Percentiles rank a stretch among this genome's conserved stretches.
These are phyloP conservation scores for Siphonodentalium dalli DNA, from an alignment of 2,888 invertebrate species.

Conservation along the genomic window DNA sequence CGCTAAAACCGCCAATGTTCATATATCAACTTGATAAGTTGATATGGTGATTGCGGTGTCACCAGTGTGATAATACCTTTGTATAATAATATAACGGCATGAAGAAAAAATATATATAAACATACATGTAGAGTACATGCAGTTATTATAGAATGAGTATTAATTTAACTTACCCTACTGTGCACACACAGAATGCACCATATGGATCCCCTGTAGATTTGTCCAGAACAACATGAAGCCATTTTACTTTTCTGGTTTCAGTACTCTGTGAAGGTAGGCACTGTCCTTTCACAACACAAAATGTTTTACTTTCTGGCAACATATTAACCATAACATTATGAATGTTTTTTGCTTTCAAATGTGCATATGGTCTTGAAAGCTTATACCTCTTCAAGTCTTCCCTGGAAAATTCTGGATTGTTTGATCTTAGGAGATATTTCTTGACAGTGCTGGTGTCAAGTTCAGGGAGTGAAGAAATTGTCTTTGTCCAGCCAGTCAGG, in stretches of 20 bases:
- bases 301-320: background rate
- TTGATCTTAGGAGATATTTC: background rate
- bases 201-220: slow-evolving; percentile 13
- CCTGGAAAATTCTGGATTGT: background rate
- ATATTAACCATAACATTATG: background rate
- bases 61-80: too few species aligned
- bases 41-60: too few species aligned
- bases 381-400: slow-evolving; percentile 5
- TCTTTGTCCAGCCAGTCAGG: slow-evolving; percentile 2
- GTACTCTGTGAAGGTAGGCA: slow-evolving; percentile 13
- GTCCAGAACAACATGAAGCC: slow-evolving; percentile 8
- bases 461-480: background rate
- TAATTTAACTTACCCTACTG: slow-evolving; percentile 15
- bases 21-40: too few species aligned
- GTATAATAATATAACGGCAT: too few species aligned
- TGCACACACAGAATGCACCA: slow-evolving; percentile 17
- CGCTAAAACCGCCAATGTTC: too few species aligned
- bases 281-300: slow-evolving; percentile 10
- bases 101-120: too few species aligned
- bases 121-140: too few species aligned
- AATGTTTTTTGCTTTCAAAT: slow-evolving; percentile 11
- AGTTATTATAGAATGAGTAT: too few species aligned
- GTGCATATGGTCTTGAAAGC: slow-evolving; percentile 6
- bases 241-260: slow-evolving; percentile 2
- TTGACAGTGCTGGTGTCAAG: slow-evolving; percentile 7